phyloP scores from a whole-genome alignment of 2,113 vertebrate genomes.

The Nestor notabilis region DNA sequence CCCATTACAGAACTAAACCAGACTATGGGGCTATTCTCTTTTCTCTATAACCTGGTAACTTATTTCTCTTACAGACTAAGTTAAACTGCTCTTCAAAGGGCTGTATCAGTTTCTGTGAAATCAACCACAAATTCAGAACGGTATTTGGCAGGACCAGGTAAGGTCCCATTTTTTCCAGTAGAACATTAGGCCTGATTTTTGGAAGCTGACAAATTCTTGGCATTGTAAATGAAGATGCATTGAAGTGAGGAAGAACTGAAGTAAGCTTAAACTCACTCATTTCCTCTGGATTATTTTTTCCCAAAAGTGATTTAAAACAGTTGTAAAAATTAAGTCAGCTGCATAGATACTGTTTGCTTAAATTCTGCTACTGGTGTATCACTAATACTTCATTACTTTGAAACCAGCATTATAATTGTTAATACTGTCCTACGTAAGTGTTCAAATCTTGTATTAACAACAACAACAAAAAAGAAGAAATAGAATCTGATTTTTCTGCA shows the following conservation, averaged over 20 bases:
- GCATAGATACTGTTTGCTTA: not conserved
- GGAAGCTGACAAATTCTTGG: constrained; percentile 9
- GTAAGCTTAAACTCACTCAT: not conserved
- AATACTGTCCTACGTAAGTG: constrained; percentile 41
- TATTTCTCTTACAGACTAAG: not conserved
- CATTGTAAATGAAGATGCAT: not conserved
- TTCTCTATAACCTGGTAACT: not conserved
- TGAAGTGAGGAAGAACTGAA: not conserved
- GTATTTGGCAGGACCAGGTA: not conserved
- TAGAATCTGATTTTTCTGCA: not conserved
- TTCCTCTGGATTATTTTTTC: not conserved
- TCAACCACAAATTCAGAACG: not conserved
- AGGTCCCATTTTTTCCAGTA: not conserved
- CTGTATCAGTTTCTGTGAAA: not conserved
- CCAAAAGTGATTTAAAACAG: not conserved
- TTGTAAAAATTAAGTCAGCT: not conserved
- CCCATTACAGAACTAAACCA: not conserved
- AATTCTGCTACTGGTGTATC: not conserved
- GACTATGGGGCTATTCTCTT: not conserved
- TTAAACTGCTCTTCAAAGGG: not conserved
- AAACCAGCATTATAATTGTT: constrained; percentile 50
- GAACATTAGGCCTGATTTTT: not conserved
- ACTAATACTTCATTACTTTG: not conserved
- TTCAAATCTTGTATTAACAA: not conserved
- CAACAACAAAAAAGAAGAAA: not conserved